Percentiles rank a stretch among this genome's conserved stretches.
These are phyloP conservation scores for Antheraea mylitta DNA, from an alignment of 1,140 invertebrate genomes.

Conservation along the genomic window DNA sequence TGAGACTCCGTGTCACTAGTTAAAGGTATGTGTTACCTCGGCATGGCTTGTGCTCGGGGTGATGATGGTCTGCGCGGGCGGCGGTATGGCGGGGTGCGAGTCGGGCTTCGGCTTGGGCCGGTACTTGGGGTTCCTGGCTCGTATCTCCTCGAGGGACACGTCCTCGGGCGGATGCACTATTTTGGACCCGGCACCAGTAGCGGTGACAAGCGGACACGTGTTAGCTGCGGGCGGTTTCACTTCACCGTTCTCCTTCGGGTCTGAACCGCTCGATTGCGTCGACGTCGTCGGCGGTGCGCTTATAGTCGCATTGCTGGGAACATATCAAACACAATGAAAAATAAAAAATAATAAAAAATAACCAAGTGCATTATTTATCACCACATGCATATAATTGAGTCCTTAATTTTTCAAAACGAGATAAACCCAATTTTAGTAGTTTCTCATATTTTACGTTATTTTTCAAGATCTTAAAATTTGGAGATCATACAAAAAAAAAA, in stretches of 20 bases:
- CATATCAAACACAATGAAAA: background rate
- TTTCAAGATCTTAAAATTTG: too few relatives aligned
- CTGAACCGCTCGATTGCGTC: conserved; percentile 47
- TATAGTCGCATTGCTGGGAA: conserved; percentile 82
- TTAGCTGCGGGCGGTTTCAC: conserved; percentile 72
- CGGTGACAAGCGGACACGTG: conserved; percentile 87
- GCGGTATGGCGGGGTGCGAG: conserved; percentile 30
- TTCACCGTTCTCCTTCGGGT: conserved; percentile 65
- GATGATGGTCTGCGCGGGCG: conserved; percentile 44
- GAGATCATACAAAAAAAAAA: too few relatives aligned
- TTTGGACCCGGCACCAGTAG: conserved; percentile 91
- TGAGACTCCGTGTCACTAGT: too few relatives aligned
- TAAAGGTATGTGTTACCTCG: too few relatives aligned
- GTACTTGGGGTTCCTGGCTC: conserved; percentile 88
- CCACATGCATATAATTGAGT: too few relatives aligned
- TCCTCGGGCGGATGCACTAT: conserved; percentile 97
- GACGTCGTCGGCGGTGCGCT: conserved; percentile 83
- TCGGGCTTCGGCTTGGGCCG: conserved; percentile 71
- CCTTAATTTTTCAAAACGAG: too few relatives aligned
- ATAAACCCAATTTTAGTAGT: too few relatives aligned
- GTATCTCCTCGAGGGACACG: conserved; percentile 94
- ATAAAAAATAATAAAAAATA: too few relatives aligned
- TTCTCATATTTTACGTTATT: too few relatives aligned
- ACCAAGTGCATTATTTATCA: too few relatives aligned
- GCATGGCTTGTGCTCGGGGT: conserved; percentile 77